phyloP scores from a whole-genome alignment of 92 coral and sea anemone species.

The Epizoanthus stellaris region DNA sequence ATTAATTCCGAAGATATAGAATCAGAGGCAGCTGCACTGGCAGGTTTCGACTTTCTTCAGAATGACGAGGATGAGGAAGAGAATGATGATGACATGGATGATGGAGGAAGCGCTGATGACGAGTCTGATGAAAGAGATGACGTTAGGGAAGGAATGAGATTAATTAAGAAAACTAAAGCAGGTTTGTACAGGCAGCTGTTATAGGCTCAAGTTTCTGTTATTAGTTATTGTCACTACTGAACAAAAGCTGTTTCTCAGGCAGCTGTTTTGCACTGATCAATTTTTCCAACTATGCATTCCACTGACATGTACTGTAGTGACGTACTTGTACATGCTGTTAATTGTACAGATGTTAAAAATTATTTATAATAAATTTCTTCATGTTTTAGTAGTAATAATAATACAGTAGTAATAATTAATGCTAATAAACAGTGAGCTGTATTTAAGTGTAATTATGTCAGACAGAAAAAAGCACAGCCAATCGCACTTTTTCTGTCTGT shows the following conservation, averaged over 20 bases:
- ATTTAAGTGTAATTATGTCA: too few species aligned
- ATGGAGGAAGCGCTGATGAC: conserved; percentile 99
- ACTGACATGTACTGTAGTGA: not conserved
- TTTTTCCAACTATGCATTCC: not conserved
- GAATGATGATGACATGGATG: conserved; percentile 95
- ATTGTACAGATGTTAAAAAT: too few species aligned
- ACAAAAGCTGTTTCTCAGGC: too few species aligned
- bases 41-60: conserved; percentile 93
- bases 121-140: conserved; percentile 98
- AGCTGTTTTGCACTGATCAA: not conserved
- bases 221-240: too few species aligned
- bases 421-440: too few species aligned
- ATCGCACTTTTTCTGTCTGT: too few species aligned
- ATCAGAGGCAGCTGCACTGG: conserved; percentile 89
- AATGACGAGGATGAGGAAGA: conserved; percentile 94
- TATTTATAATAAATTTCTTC: too few species aligned
- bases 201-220: not conserved
- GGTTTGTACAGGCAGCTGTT: conserved; percentile 52
- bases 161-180: conserved; percentile 80
- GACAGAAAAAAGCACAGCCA: too few species aligned
- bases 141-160: conserved; percentile 73
- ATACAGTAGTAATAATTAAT: too few species aligned
- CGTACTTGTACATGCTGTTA: too few species aligned
- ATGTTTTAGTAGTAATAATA: too few species aligned
- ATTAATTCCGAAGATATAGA: conserved; percentile 71